Evolutionary conservation across 2,797 vertebrate genomes (phyloP).

Genomic region (Lacerta viridis): DNA sequence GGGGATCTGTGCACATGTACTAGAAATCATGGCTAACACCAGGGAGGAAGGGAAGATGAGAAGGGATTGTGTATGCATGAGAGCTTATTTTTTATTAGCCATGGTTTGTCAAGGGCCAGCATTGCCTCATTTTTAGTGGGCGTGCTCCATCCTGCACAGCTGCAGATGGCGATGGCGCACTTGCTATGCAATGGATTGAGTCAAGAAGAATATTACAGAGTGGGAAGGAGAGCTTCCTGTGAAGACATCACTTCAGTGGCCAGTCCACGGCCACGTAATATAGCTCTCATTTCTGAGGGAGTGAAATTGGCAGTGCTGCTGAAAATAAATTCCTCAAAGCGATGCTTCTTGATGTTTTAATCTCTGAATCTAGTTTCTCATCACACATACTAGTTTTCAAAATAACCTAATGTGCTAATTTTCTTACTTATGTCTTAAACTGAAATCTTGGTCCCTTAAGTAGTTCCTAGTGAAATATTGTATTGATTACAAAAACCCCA

Average conservation of each 20-base stretch:
- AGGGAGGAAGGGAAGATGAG: background rate
- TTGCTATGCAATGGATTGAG: background rate
- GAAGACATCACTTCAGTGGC: background rate
- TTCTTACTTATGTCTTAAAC: constrained; percentile 2
- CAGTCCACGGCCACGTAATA: background rate
- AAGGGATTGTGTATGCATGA: background rate
- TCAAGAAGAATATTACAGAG: background rate
- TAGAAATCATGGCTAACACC: background rate
- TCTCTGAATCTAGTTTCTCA: background rate
- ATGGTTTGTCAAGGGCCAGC: background rate
- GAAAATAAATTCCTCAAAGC: background rate
- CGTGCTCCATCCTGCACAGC: background rate
- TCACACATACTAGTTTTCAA: background rate
- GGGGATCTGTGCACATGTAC: background rate
- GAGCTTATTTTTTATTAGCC: background rate
- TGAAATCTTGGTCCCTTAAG: constrained; percentile 1
- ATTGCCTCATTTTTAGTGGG: background rate
- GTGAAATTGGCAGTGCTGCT: background rate
- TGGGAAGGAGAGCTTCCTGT: background rate
- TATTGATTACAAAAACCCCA: background rate
- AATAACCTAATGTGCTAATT: background rate
- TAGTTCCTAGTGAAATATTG: background rate
- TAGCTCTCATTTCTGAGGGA: background rate
- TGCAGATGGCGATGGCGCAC: background rate
- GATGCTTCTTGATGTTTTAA: background rate